Evolutionary conservation across 2,113 vertebrate species (phyloP).

Genomic region (Clarias batrachus): DNA sequence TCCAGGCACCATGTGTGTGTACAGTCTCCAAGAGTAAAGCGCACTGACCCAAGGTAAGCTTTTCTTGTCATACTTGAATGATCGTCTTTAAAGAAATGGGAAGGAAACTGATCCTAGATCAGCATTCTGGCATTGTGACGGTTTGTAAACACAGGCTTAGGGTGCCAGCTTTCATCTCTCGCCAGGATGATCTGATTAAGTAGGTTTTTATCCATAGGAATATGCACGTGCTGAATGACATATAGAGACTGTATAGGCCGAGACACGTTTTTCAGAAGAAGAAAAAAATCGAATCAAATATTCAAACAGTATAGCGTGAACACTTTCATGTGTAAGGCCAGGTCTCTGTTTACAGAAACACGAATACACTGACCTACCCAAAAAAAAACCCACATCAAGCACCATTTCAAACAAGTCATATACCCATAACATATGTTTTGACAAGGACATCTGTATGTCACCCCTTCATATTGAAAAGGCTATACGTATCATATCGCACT

Average conservation of each 20-base stretch:
- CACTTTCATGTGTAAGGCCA: background rate
- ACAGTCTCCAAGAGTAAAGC: background rate
- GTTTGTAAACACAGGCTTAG: conserved; percentile 13
- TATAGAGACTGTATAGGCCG: background rate
- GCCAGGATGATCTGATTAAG: conserved; percentile 66
- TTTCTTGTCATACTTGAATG: background rate
- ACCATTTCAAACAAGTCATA: conserved; percentile 16
- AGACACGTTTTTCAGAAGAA: background rate
- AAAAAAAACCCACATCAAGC: background rate
- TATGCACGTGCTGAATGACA: background rate
- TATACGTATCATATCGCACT: background rate
- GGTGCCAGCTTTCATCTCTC: conserved; percentile 62
- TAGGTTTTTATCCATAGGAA: conserved; percentile 3
- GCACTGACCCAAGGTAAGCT: conserved; percentile 24
- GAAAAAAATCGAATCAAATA: background rate
- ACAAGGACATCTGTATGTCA: background rate
- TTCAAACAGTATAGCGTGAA: background rate
- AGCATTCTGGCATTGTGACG: background rate
- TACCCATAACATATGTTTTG: background rate
- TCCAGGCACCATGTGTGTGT: background rate
- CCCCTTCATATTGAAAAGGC: conserved; percentile 4
- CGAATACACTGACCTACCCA: background rate
- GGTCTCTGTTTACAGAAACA: background rate
- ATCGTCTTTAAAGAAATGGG: background rate
- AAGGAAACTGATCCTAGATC: background rate